Evolutionary conservation across 2,888 invertebrate species (phyloP).

Genomic region (Polyommatus icarus): DNA sequence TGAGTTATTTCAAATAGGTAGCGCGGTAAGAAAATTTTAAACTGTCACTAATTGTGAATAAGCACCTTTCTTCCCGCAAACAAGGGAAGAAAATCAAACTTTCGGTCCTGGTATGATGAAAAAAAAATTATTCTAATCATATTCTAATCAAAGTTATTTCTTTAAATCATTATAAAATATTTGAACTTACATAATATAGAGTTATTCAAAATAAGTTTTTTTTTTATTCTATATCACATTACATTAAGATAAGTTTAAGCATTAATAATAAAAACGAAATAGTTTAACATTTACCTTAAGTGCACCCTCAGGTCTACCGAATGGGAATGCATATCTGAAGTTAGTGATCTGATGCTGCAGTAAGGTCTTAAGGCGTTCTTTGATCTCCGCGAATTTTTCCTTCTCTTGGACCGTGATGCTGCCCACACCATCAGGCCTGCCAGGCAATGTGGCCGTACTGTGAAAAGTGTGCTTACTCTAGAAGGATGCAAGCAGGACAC

Average conservation of each 20-base stretch:
- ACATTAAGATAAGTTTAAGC: neutral
- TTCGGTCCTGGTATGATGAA: too few species aligned
- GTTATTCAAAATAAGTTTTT: neutral
- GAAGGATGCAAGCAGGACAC: constrained; percentile 75
- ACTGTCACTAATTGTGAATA: too few species aligned
- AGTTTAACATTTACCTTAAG: constrained; percentile 82
- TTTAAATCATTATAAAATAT: too few species aligned
- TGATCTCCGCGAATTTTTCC: constrained; percentile 98
- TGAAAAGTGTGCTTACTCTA: constrained; percentile 78
- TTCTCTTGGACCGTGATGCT: constrained; percentile 99
- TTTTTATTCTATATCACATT: too few species aligned
- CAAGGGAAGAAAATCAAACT: too few species aligned
- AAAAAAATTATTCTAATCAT: too few species aligned
- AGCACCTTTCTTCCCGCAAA: too few species aligned
- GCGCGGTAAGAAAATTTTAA: too few species aligned
- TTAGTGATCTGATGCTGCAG: constrained; percentile 99
- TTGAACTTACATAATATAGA: too few species aligned
- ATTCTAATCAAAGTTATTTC: too few species aligned
- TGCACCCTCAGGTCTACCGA: constrained; percentile 98
- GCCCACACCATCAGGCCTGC: constrained; percentile 98
- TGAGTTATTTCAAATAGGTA: too few species aligned
- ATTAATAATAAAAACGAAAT: neutral
- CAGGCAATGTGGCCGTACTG: constrained; percentile 79
- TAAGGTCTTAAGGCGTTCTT: constrained; percentile 94
- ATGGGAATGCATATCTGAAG: constrained; percentile 99